A percentile compares a stretch with the other conserved stretches of the same genome.
Conservation (phyloP, 2,797 vertebrate genomes). For the Pseudomugil gertrudae region DNA sequence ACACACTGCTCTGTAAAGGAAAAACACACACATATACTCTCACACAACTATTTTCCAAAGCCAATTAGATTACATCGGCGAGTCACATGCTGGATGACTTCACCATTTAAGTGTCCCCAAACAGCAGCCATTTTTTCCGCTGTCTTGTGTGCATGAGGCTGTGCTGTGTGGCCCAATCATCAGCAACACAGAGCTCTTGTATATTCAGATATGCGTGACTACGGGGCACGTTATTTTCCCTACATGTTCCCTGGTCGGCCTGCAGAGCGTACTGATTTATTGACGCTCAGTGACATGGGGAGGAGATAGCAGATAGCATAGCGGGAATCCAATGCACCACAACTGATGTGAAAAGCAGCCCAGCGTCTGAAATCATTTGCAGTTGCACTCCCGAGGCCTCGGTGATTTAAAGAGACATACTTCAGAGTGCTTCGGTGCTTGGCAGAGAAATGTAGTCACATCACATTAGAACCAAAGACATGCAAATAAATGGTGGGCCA, state of each 20-base stretch:
- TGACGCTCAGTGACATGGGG: conserved; percentile 70
- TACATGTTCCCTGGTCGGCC: conserved; percentile 73
- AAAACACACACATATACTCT: conserved; percentile 13
- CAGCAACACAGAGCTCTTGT: conserved; percentile 65
- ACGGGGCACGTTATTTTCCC: conserved; percentile 74
- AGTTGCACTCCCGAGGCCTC: conserved; percentile 64
- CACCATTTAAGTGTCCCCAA: conserved; percentile 66
- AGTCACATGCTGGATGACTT: conserved; percentile 69
- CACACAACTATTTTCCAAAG: conserved; percentile 39
- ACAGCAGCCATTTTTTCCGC: conserved; percentile 66
- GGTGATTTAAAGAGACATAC: conserved; percentile 79
- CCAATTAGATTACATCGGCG: conserved; percentile 59
- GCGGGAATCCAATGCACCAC: conserved; percentile 67
- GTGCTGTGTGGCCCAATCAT: conserved; percentile 68
- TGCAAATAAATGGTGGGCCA: conserved; percentile 66
- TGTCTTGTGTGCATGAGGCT: conserved; percentile 34
- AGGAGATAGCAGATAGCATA: conserved; percentile 72
- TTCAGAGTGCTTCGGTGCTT: conserved; percentile 69
- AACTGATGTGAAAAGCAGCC: conserved; percentile 81
- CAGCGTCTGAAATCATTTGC: conserved; percentile 73
- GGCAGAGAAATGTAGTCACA: conserved; percentile 67
- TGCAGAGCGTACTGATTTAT: conserved; percentile 78
- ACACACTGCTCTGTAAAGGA: conserved; percentile 37
- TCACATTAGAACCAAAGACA: conserved; percentile 72
- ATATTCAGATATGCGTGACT: conserved; percentile 76